phyloP scores from a whole-genome alignment of 2,888 invertebrate species.

The Coenonympha arcania region DNA sequence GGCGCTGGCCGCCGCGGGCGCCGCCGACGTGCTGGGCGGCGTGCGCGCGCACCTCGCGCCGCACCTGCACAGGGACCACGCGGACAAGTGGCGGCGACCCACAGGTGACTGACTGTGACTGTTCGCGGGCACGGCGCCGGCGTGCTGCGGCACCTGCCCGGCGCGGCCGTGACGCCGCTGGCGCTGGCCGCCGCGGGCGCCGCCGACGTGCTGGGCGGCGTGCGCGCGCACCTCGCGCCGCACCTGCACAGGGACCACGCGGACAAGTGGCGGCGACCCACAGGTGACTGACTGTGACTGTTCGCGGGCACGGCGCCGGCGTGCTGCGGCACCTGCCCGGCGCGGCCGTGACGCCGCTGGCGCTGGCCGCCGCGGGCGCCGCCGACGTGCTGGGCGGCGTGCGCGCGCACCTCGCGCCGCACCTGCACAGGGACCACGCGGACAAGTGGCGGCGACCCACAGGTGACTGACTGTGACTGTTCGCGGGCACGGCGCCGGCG shows the following conservation, averaged over 20 bases:
- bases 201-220: constrained; percentile 90
- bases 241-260: constrained; percentile 45
- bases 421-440: too few relatives aligned
- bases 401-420: too few relatives aligned
- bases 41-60: constrained; percentile 91
- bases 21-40: constrained; percentile 91
- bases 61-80: constrained; percentile 44
- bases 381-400: too few relatives aligned
- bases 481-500: too few relatives aligned
- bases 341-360: too few relatives aligned
- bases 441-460: too few relatives aligned
- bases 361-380: too few relatives aligned
- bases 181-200: constrained; percentile 94
- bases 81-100: constrained; percentile 56
- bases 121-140: too few relatives aligned
- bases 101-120: too few relatives aligned
- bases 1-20: constrained; percentile 92
- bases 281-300: too few relatives aligned
- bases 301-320: too few relatives aligned
- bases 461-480: too few relatives aligned
- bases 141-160: constrained; percentile 93
- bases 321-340: constrained; percentile 94
- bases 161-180: constrained; percentile 92
- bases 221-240: constrained; percentile 89
- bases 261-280: constrained; percentile 55